Percentiles rank a stretch among this genome's conserved stretches.
phyloP scores from a whole-genome alignment of 2,797 vertebrate genomes.

The Synaphobranchus kaupii region DNA sequence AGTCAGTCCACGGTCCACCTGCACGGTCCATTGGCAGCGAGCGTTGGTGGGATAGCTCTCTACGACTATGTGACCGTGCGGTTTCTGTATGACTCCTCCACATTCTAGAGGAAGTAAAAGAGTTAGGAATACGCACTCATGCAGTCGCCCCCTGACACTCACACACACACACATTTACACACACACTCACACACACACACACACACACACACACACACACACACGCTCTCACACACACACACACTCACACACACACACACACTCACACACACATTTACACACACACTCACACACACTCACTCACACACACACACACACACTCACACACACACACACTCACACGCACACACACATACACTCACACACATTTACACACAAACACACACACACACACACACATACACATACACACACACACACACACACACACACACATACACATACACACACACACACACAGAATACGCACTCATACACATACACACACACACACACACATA shows the following conservation, averaged over 20 bases:
- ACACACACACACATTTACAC: no score
- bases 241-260: slow-evolving; percentile 62
- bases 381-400: no score
- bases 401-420: neutral
- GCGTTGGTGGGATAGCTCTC: slow-evolving; percentile 96
- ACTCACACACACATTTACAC: no score
- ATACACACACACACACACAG: neutral
- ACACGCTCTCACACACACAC: neutral
- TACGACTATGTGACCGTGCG: slow-evolving; percentile 88
- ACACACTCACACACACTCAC: neutral
- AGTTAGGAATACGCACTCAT: neutral
- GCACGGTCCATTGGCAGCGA: slow-evolving; percentile 92
- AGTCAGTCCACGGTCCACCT: slow-evolving; percentile 82
- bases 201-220: neutral
- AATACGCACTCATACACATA: no score
- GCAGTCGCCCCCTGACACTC: no score
- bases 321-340: neutral
- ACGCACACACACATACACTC: neutral
- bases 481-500: no score
- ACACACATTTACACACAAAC: neutral
- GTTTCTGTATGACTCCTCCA: slow-evolving; percentile 84
- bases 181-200: neutral
- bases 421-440: neutral
- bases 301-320: no score
- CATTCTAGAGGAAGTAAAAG: slow-evolving; percentile 74